Evolutionary conservation across 2,113 vertebrate genomes (phyloP), one percentile per base, ranked within the genome.

Genomic region (Aspidoscelis tigris): DNA sequence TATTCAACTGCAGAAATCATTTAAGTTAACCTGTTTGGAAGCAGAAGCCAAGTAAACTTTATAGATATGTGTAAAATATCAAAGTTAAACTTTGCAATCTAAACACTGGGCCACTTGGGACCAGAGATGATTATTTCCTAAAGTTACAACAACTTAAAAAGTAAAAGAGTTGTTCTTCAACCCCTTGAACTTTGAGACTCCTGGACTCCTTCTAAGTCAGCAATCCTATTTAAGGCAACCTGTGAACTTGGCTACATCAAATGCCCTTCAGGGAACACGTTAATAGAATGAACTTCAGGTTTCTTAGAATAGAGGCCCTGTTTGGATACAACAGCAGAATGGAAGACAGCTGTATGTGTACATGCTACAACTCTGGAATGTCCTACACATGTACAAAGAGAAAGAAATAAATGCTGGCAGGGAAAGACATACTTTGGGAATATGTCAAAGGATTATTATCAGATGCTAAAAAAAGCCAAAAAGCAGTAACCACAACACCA

Each of bases 231-330:
- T 72, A 82, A 78, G 61, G 68, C 7, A 50, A 83, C 1, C 1
- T 18, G 3, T 0, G 74, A 68, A 26, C 47, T 81, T 58, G 43
- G 50, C 47, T 78, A 22, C 26, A 21, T 50, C 55, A 76, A 72
- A 80, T 72, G 0, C 0, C 18, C 24, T 41, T 76, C 33, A n/a
- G n/a, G 44, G 82, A 74, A 75, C 55, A 26, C 43, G 33, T 0
- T 0, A n/a, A 74, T 61, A 83, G 55, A 2, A 10, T 33, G 68
- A 85, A 53, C 76, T 68, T 50, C 61, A 89, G 21, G 64, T 69
- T 93, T 92, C 88, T 5, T 65, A 81, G 90, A 91, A 91, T 58
- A 24, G 75, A 84, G 26, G 77, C 16, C 41, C 11, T 77, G 68
- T 82, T 72, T 12, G 82, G 65, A 21, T 66, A 33, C 22, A 86